phyloP scores from a whole-genome alignment of 2,113 vertebrate species.

The Chaetops frenatus region DNA sequence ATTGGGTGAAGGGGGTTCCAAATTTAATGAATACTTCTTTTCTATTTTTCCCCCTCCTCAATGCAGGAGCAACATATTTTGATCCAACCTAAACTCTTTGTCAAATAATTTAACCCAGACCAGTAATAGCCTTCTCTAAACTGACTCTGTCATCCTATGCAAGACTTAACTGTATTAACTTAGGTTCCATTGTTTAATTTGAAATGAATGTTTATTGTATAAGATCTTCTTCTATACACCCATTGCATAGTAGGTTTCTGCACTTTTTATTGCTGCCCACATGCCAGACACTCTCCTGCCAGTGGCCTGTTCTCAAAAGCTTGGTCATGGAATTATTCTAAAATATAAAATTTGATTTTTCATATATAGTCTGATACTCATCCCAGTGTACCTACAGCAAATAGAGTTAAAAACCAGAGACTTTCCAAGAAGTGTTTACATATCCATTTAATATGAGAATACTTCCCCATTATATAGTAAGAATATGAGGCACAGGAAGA shows the following conservation, averaged over 20 bases:
- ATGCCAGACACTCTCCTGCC: not conserved
- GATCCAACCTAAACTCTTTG: not conserved
- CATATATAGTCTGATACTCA: not conserved
- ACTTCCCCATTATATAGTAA: not conserved
- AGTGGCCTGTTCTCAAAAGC: not conserved
- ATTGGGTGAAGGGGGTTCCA: not conserved
- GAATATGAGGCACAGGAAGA: not conserved
- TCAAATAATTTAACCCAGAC: not conserved
- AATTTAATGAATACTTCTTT: not conserved
- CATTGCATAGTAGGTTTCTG: not conserved
- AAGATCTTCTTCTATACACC: not conserved
- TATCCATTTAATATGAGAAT: not conserved
- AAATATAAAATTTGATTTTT: not conserved
- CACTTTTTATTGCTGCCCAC: not conserved
- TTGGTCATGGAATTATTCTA: not conserved
- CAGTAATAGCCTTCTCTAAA: not conserved
- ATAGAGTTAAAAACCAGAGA: not conserved
- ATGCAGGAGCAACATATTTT: not conserved
- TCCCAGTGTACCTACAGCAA: not conserved
- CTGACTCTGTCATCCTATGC: not conserved
- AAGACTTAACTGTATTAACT: not conserved
- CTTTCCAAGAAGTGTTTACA: not conserved
- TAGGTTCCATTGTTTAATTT: not conserved
- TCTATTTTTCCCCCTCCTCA: fast-evolving
- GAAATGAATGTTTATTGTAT: not conserved